These are phyloP conservation scores for Hirtodrosophila trivittata DNA, from an alignment of 2,888 invertebrate species.

Conservation along the genomic window DNA sequence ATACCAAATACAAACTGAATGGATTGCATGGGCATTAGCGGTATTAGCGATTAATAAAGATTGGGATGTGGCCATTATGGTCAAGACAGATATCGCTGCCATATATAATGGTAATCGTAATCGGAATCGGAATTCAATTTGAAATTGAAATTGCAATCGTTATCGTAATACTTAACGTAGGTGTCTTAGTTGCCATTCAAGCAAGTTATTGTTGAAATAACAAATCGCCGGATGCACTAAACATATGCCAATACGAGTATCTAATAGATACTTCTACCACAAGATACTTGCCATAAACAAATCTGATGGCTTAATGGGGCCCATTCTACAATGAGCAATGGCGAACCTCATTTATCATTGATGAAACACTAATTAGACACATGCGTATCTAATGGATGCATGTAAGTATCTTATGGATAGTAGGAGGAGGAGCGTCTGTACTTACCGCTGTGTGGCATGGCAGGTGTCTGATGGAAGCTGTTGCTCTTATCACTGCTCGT, in stretches of 20 bases:
- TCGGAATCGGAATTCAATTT: conserved; percentile 21
- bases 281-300: conserved; percentile 59
- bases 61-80: conserved; percentile 36
- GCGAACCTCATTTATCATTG: too few relatives aligned
- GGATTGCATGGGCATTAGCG: conserved; percentile 33
- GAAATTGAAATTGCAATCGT: conserved; percentile 24
- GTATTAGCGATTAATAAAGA: conserved; percentile 60
- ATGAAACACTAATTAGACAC: conserved; percentile 44
- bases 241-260: conserved; percentile 61
- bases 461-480: conserved; percentile 71
- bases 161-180: conserved; percentile 25
- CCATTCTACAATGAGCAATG: conserved; percentile 18
- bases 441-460: conserved; percentile 81
- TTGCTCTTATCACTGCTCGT: conserved; percentile 81
- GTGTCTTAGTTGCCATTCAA: conserved; percentile 22
- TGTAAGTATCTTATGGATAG: conserved; percentile 9
- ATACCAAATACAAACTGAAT: conserved; percentile 22
- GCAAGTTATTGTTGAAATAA: conserved; percentile 58
- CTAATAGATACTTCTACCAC: conserved; percentile 14
- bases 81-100: conserved; percentile 51
- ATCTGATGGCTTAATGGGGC: conserved; percentile 59
- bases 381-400: not conserved
- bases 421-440: too few relatives aligned
- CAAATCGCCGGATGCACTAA: conserved; percentile 71
- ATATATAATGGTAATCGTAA: conserved; percentile 34